Base-by-base conservation (phyloP, 2,888 invertebrate species). In the Drosophila meridionalis region DNA sequence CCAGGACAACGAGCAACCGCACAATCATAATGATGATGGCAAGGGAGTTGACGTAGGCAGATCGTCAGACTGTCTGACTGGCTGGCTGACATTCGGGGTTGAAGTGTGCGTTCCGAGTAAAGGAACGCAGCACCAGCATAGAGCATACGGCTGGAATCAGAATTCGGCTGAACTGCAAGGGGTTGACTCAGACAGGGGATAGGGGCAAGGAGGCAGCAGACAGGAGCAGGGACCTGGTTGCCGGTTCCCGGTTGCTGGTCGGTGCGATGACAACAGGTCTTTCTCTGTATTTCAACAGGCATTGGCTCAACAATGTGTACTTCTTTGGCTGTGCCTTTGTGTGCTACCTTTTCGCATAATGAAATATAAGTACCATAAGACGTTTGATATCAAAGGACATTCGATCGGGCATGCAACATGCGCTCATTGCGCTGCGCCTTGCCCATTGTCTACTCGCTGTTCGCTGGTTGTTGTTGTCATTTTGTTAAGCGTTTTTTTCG, bases 351-450 rank as follows among this genome's bases (percentile, higher is more conserved):
- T 89, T 86, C 76, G 87, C 78, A 87, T 86, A 89, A 86, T 86
- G 89, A 85, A 85, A 85, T 85, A 87, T 84, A 85, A 85, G 85
- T 84, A 85, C 82, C 73, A 68, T 53, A 73, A 73, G 74, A 84
- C 70, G 80, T 89, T 80, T 87, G 85, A 86, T 86, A 89, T 86
- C 89, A 86, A 86, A 86, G 87, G 85, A 86, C 89, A 86, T 89
- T 89, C 59, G 85, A 86, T 86, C 85, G 87, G 82, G 88, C 88
- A 90, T 87, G 87, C 90, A 90, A 90, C 89, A 86, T 90, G 80
- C 90, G 87, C 62, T 73, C 88, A 83, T 73, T 82, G 72, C 62
- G 72, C 62, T 76, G 63, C 68, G 73, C 68, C 73, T 64, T 64
- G 36, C 38, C 64, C 64, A 55, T 72, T 73, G 74, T 78, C 69